Conservation (phyloP, 2,113 vertebrate species). For the Orycteropus afer region DNA sequence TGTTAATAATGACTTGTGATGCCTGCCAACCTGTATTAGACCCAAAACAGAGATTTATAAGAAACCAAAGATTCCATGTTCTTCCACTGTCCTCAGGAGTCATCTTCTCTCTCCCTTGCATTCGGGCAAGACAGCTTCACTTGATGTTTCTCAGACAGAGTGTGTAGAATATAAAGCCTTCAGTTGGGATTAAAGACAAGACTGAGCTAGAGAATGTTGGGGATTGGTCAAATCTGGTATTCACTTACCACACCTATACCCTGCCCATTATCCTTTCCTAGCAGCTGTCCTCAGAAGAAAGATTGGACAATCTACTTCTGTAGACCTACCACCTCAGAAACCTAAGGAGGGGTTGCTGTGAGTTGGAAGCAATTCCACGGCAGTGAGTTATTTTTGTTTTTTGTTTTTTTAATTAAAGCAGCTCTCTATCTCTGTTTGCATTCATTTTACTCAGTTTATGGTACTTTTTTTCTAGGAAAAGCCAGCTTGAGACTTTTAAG, state of each 20-base stretch:
- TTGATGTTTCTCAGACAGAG: conserved; percentile 14
- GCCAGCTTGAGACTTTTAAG: neutral
- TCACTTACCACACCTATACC: neutral
- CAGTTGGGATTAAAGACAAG: conserved; percentile 3
- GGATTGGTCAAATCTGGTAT: neutral
- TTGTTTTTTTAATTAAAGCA: too few relatives aligned
- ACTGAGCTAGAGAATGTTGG: neutral
- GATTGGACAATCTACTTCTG: too few relatives aligned
- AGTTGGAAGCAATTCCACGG: too few relatives aligned
- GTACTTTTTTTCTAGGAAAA: conserved; percentile 24
- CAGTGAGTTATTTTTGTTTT: too few relatives aligned
- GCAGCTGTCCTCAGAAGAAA: too few relatives aligned
- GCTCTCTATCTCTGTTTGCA: neutral
- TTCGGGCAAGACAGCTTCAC: neutral
- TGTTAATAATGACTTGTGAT: neutral
- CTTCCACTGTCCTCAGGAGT: neutral
- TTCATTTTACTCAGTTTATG: neutral
- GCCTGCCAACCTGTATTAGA: conserved; percentile 33
- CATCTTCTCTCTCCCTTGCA: neutral
- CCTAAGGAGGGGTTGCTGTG: too few relatives aligned
- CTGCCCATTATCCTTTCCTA: neutral
- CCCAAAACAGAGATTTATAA: neutral
- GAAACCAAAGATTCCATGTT: conserved; percentile 45
- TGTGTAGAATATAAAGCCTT: neutral
- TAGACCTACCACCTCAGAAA: too few relatives aligned